A percentile compares a stretch with the other conserved stretches of the same genome.
These are phyloP conservation scores for Tragulus kanchil DNA, from an alignment of 2,113 vertebrate species.

Conservation along the genomic window DNA sequence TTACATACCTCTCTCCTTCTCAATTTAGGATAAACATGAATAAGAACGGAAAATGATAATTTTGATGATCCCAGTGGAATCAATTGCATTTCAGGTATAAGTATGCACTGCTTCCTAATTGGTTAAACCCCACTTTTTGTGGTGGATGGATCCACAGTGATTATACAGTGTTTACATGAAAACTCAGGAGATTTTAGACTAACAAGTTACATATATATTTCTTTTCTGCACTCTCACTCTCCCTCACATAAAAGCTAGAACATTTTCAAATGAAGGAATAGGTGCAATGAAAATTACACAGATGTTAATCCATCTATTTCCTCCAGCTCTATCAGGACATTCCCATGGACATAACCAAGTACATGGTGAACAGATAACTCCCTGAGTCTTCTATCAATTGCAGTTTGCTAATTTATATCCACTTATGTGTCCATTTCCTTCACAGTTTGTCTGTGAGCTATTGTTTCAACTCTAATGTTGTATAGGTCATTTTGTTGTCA, in stretches of 20 bases:
- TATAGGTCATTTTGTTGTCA: background rate
- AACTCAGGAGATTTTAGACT: background rate
- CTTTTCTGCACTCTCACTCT: accelerated
- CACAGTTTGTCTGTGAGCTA: background rate
- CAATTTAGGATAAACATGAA: background rate
- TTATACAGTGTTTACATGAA: background rate
- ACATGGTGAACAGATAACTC: too few relatives aligned
- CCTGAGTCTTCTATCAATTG: background rate
- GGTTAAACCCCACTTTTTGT: background rate
- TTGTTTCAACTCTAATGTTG: background rate
- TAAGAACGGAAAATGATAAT: background rate
- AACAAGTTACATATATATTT: background rate
- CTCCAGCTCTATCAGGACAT: background rate
- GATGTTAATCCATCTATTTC: background rate
- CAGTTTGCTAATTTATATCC: background rate
- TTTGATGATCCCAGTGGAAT: background rate
- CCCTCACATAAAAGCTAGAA: background rate
- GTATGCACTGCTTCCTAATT: background rate
- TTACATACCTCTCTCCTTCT: background rate
- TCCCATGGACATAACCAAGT: background rate
- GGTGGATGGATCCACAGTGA: background rate
- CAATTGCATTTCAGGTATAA: background rate
- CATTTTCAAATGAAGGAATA: background rate
- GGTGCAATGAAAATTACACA: background rate
- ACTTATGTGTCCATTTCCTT: background rate